phyloP scores from a whole-genome alignment of 2,888 invertebrate species.

The Ethmia dodecea region DNA sequence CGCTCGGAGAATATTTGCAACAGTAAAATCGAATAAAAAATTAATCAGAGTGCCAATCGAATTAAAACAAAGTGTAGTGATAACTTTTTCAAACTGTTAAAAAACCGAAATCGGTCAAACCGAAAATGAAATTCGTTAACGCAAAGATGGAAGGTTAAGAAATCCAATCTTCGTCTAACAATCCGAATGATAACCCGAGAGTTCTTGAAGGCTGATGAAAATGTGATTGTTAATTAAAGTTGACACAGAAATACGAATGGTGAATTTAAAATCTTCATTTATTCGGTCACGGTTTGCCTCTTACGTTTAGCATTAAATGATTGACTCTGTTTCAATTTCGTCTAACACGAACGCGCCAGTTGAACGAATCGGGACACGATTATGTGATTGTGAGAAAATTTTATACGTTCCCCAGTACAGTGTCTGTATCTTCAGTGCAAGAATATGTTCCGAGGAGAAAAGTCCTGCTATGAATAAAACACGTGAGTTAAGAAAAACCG shows the following conservation, averaged over 20 bases:
- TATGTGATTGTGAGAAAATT: conserved; percentile 74
- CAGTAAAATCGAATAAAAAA: conserved; percentile 14
- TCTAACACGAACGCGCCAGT: conserved; percentile 69
- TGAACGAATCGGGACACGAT: conserved; percentile 73
- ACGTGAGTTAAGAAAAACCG: conserved; percentile 52
- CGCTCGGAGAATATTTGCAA: conserved; percentile 6
- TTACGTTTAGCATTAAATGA: conserved; percentile 74
- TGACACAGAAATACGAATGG: conserved; percentile 72
- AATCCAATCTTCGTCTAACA: conserved; percentile 60
- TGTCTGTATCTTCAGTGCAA: conserved; percentile 57
- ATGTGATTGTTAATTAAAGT: conserved; percentile 75
- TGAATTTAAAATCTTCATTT: conserved; percentile 74
- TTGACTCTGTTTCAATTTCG: conserved; percentile 76
- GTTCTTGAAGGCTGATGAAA: conserved; percentile 64
- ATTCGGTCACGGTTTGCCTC: conserved; percentile 70
- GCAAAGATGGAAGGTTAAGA: conserved; percentile 52
- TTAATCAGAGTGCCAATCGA: conserved; percentile 22
- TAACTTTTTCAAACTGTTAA: conserved; percentile 35
- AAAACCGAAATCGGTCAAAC: conserved; percentile 44
- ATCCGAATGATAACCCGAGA: conserved; percentile 57
- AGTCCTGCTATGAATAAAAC: conserved; percentile 69
- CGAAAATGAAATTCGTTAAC: conserved; percentile 47
- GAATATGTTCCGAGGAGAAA: conserved; percentile 55
- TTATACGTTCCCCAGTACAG: conserved; percentile 55
- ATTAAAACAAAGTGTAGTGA: conserved; percentile 37